Percentiles rank a stretch among this genome's conserved stretches.
Evolutionary conservation across 2,113 vertebrate genomes (phyloP).

Genomic region (Trochalopteron elliotii): DNA sequence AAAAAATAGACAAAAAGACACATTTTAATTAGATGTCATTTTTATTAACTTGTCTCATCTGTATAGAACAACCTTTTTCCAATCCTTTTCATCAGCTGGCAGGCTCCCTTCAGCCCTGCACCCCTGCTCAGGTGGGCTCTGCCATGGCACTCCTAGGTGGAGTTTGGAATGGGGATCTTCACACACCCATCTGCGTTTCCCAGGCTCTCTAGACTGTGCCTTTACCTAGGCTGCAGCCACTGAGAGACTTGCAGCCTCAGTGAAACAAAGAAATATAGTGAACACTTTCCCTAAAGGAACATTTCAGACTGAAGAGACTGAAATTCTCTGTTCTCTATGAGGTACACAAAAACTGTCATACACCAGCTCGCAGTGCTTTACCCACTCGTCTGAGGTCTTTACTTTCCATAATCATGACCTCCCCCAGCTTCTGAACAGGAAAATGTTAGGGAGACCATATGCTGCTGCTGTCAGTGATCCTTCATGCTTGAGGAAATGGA

Average conservation of each 20-base stretch:
- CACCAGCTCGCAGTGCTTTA: neutral
- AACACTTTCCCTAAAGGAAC: neutral
- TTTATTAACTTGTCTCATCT: neutral
- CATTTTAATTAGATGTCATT: neutral
- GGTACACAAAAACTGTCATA: neutral
- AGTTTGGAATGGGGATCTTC: neutral
- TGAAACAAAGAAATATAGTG: neutral
- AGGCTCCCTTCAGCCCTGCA: neutral
- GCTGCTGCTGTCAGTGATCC: neutral
- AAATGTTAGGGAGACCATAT: neutral
- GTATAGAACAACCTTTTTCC: neutral
- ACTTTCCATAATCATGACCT: neutral
- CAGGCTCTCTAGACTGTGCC: neutral
- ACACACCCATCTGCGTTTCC: neutral
- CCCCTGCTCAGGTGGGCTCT: neutral
- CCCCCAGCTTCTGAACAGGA: neutral
- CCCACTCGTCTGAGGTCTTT: neutral
- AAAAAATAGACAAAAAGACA: neutral
- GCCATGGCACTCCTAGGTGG: neutral
- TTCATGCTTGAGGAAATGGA: neutral
- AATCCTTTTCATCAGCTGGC: neutral
- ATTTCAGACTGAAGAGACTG: neutral
- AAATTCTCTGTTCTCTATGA: neutral
- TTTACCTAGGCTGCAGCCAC: neutral
- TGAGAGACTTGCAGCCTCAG: neutral